Evolutionary conservation across 2,888 invertebrate species (phyloP), one percentile per base, ranked within the genome.

Genomic region (Trachelus stipa): DNA sequence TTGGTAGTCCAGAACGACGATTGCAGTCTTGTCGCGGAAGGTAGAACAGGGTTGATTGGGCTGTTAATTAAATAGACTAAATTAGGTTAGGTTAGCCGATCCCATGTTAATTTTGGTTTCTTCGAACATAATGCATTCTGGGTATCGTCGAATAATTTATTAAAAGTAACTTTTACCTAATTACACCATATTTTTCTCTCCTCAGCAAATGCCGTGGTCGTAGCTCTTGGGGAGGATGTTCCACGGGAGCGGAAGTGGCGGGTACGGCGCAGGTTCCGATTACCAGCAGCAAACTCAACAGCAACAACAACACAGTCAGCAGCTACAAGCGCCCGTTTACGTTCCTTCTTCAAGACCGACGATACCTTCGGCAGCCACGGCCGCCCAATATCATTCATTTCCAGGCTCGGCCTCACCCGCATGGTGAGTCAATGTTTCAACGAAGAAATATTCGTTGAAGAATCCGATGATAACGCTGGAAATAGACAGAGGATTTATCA

Each of bases 331-430:
- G 1, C 95, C 95, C 6, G 95, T 95, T 73, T 95, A 95, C 91
- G 95, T 95, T 80, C 95, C 95, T 69, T 94, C 95, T 56, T 94
- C 94, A 82, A 90, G 92, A 80, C 93, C 94, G 75, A 92, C 93
- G 15, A 92, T 94, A 79, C 92, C 93, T 69, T 93, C 93, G 56
- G 92, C 94, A 77, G 90, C 91, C 92, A 93, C 89, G 91, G 93
- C 88, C 89, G 93, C 91, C 86, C 93, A 81, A 90, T 91, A 91
- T 80, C 91, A 91, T 77, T 89, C 91, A n/a, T 91, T 91, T 82
- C 88, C 91, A 74, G 83, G 87, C 76, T 90, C 91, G 73, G 90
- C 90, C 34, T 91, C 91, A 74, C 91, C 91, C 78, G 90, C 90
- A 82, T 91, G 91, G 91, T 91, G 84, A 85, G 81, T 68, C 74